phyloP scores from a whole-genome alignment of 2,797 vertebrate species.

The Carcharodon carcharias region DNA sequence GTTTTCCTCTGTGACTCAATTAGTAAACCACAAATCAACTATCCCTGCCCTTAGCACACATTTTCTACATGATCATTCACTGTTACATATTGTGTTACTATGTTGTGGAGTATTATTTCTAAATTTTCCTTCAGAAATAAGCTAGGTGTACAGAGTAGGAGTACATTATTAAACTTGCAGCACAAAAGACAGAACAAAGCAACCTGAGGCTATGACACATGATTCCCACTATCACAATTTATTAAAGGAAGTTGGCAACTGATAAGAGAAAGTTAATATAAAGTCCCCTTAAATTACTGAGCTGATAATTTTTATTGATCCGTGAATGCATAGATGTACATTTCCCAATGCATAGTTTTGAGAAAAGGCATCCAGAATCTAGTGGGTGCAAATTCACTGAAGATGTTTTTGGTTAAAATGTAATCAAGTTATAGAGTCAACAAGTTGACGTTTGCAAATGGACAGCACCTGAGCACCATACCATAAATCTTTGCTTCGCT shows the following conservation, averaged over 20 bases:
- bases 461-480: neutral
- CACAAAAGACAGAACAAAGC: neutral
- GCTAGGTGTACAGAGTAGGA: neutral
- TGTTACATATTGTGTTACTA: neutral
- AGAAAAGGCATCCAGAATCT: neutral
- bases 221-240: neutral
- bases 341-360: neutral
- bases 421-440: neutral
- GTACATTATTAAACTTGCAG: neutral
- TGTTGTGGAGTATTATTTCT: neutral
- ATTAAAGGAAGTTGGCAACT: conserved; percentile 16
- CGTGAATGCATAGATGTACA: conserved; percentile 1
- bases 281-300: neutral
- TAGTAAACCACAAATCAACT: neutral
- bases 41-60: neutral
- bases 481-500: neutral
- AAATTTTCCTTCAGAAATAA: neutral
- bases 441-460: neutral
- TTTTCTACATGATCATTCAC: neutral
- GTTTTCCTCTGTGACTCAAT: neutral
- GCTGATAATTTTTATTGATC: conserved; percentile 14
- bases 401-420: neutral
- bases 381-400: neutral
- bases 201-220: neutral
- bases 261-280: conserved; percentile 11